These are phyloP conservation scores for Diorhabda elongata DNA, from an alignment of 1,140 invertebrate genomes.

Conservation along the genomic window DNA sequence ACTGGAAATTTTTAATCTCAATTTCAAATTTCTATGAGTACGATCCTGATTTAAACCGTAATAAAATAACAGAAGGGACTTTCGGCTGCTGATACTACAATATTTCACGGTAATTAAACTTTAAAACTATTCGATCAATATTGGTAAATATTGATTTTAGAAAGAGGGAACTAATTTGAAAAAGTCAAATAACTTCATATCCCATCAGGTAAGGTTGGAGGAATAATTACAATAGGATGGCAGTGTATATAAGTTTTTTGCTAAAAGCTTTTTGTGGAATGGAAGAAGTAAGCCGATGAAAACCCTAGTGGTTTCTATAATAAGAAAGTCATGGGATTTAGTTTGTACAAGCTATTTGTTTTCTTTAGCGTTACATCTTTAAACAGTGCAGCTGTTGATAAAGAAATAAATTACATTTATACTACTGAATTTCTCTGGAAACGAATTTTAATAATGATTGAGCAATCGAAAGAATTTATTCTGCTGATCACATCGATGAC, in stretches of 20 bases:
- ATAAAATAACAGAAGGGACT: not conserved
- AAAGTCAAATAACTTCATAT: not conserved
- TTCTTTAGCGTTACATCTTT: too few relatives aligned
- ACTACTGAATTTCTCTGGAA: too few relatives aligned
- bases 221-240: not conserved
- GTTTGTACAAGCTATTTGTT: too few relatives aligned
- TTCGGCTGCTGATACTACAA: constrained; percentile 15
- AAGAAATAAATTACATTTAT: too few relatives aligned
- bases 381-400: too few relatives aligned
- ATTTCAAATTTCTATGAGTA: too few relatives aligned
- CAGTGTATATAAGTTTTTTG: not conserved
- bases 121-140: constrained; percentile 23
- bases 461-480: too few relatives aligned
- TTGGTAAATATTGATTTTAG: constrained; percentile 26
- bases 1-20: too few relatives aligned
- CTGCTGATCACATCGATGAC: too few relatives aligned
- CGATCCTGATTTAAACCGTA: not conserved
- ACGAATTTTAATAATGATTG: too few relatives aligned
- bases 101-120: constrained; percentile 29
- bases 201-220: not conserved
- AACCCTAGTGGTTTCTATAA: not conserved
- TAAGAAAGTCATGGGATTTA: constrained; percentile 2
- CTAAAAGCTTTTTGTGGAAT: not conserved
- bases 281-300: not conserved
- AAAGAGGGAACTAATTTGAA: constrained; percentile 18